Evolutionary conservation across 2,888 invertebrate species (phyloP).

Genomic region (Ophioninae sp.): DNA sequence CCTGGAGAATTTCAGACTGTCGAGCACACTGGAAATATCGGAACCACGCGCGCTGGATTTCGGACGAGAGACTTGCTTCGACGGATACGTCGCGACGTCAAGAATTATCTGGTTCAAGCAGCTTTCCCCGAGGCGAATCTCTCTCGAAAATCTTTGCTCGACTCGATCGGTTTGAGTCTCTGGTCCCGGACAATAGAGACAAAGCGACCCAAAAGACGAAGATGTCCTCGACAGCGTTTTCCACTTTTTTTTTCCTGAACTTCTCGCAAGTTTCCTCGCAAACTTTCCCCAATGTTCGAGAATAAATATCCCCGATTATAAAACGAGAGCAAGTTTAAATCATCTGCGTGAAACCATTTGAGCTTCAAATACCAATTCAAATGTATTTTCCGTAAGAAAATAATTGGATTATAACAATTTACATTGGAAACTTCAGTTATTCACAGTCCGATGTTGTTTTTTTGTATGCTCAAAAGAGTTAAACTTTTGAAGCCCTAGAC

Average conservation of each 20-base stretch:
- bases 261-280: background rate
- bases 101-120: conserved; percentile 62
- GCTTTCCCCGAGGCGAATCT: conserved; percentile 44
- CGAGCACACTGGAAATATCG: conserved; percentile 37
- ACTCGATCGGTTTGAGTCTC: conserved; percentile 30
- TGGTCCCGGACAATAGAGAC: conserved; percentile 17
- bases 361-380: background rate
- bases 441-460: too few species aligned
- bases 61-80: conserved; percentile 60
- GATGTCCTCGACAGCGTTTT: conserved; percentile 41
- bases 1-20: conserved; percentile 30
- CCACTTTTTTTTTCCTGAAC: conserved; percentile 11
- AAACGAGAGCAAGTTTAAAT: background rate
- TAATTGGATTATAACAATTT: background rate
- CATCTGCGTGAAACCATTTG: background rate
- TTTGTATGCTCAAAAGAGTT: background rate
- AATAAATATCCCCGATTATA: background rate
- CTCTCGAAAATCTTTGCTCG: conserved; percentile 26
- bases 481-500: too few species aligned
- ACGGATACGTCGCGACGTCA: conserved; percentile 65
- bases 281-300: background rate
- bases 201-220: conserved; percentile 4
- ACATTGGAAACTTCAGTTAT: background rate
- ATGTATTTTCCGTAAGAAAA: background rate
- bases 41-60: conserved; percentile 31